Evolutionary conservation across 2,888 invertebrate genomes (phyloP), one percentile per base, ranked within the genome.

Genomic region (Psylliodes chrysocephalus): DNA sequence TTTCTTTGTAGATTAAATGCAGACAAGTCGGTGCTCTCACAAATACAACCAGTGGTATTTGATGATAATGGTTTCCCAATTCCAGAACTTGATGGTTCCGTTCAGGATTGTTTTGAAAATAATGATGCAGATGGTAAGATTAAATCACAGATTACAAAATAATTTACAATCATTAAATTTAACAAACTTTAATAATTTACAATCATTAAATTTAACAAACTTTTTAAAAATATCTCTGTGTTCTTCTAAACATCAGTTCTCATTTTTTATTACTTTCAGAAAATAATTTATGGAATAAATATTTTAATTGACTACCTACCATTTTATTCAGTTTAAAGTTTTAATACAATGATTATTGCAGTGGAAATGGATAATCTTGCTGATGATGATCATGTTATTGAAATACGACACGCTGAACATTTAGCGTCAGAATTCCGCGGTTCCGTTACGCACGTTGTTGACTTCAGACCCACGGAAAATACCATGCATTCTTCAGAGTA

Each of bases 401-500:
- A 38, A 25, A 10, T 40, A 15, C 25, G 8, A 42, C 12, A 40
- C 10, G 30, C n/a, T 12, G 35, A 42, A 15, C 25, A 35, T 15
- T 4, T 28, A 4, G n/a, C 5, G 0, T 6, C 54, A 28, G 42
- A 54, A n/a, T 17, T 54, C 7, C 44, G 55, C 8, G 64, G 35
- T 12, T 51, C 46, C 17, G n/a, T 47, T 1, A 25, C 25, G 0
- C 12, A 57, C 8, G 60, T 68, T 10, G 64, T 68, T 1, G 69
- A 70, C 44, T 71, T 69, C 25, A 42, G 62, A 52, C 64, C 71
- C 0, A 42, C 33, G 5, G 80, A 84, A 46, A 75, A 71, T 12
- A 85, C 84, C 73, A 79, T 85, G 30, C 83, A 77, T 60, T 66
- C 82, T 10, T 84, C 89, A 42, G 92, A 93, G 81, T 93, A 92